A percentile compares a stretch with the other conserved stretches of the same genome.
Conservation (phyloP, 2,113 vertebrate genomes). For the Gavia stellata region DNA sequence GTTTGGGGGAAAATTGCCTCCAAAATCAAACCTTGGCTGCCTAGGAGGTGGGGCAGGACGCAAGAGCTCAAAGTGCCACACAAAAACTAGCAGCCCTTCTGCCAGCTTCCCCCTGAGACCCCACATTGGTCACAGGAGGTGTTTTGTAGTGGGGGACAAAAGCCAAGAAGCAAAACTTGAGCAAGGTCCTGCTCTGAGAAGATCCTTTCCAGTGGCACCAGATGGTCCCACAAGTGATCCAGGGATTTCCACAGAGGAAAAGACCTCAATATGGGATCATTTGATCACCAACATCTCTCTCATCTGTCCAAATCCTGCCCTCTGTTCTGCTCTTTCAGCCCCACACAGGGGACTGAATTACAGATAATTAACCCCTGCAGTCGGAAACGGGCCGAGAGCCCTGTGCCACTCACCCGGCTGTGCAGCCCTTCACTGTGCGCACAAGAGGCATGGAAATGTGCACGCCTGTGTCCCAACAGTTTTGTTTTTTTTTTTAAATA, state of each 20-base stretch:
- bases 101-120: not conserved
- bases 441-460: not conserved
- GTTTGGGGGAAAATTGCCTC: not conserved
- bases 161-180: not conserved
- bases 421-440: not conserved
- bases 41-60: not conserved
- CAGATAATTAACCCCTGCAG: not conserved
- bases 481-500: not conserved
- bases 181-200: not conserved
- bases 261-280: not conserved
- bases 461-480: accelerated
- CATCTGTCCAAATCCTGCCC: not conserved
- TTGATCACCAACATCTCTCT: not conserved
- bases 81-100: not conserved
- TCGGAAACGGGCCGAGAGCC: not conserved
- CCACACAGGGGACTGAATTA: not conserved
- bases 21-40: not conserved
- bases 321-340: not conserved
- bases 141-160: accelerated
- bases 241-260: not conserved
- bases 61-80: not conserved
- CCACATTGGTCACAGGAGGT: not conserved
- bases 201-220: not conserved
- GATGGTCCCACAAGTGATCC: not conserved
- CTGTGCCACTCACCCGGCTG: not conserved